phyloP scores from a whole-genome alignment of 2,888 invertebrate species.

The Agrochola macilenta region DNA sequence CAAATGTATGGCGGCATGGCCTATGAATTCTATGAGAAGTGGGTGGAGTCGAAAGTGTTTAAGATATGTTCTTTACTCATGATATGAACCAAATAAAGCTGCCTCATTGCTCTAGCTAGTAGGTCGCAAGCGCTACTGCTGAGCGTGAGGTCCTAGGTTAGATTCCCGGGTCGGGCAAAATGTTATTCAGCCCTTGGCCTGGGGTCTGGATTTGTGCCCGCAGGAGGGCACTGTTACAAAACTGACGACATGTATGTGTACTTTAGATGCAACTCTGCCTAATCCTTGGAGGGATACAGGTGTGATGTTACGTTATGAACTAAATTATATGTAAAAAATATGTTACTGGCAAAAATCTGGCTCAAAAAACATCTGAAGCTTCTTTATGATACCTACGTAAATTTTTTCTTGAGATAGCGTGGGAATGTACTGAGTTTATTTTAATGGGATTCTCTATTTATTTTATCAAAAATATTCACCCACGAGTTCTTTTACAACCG shows the following conservation, averaged over 20 bases:
- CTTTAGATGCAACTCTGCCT: not conserved
- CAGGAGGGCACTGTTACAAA: not conserved
- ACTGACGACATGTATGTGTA: not conserved
- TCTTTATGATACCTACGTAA: not conserved
- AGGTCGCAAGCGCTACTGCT: not conserved
- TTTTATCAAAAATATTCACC: constrained; percentile 6
- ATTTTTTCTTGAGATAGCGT: not conserved
- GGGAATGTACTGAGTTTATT: not conserved
- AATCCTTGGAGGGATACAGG: not conserved
- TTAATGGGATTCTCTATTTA: not conserved
- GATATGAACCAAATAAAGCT: not conserved
- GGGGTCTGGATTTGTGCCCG: not conserved
- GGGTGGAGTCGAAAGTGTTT: too few species aligned
- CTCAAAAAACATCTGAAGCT: not conserved
- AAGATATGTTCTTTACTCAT: not conserved
- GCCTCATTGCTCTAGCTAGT: not conserved
- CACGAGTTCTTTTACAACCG: not conserved
- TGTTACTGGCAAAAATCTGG: not conserved
- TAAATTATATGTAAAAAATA: not conserved
- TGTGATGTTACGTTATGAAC: not conserved
- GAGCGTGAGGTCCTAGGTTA: not conserved
- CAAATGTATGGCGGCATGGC: too few species aligned
- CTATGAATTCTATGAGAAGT: too few species aligned
- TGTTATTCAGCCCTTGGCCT: not conserved
- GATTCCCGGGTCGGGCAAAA: not conserved